Evolutionary conservation across 2,113 vertebrate species (phyloP).

Genomic region (Urocolius indicus): DNA sequence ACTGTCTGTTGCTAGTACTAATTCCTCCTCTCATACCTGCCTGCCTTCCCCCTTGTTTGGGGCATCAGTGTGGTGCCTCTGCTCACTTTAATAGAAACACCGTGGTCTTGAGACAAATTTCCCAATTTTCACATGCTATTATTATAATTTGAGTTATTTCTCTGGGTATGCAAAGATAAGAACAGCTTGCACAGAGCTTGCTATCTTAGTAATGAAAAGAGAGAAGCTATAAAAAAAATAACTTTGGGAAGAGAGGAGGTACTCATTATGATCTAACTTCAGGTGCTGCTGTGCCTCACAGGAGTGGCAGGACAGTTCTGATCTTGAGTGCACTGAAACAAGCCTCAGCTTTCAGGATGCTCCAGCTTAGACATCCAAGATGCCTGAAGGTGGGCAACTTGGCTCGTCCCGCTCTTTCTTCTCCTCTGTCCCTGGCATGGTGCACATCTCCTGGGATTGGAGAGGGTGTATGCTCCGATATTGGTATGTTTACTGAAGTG

Average conservation of each 20-base stretch:
- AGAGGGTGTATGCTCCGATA: background rate
- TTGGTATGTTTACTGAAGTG: background rate
- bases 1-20: background rate
- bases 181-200: background rate
- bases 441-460: background rate
- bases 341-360: background rate
- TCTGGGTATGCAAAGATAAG: background rate
- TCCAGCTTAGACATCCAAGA: background rate
- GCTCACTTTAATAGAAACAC: background rate
- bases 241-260: background rate
- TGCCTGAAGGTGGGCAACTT: background rate
- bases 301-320: background rate
- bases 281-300: background rate
- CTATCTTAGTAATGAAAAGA: background rate
- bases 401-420: background rate
- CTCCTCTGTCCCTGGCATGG: background rate
- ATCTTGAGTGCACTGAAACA: background rate
- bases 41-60: background rate
- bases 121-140: background rate
- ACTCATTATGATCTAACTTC: fast-evolving
- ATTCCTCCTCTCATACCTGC: background rate
- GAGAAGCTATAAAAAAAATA: background rate
- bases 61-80: background rate
- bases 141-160: background rate
- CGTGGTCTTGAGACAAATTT: background rate